Evolutionary conservation across 2,888 invertebrate species (phyloP), one percentile per base, ranked within the genome.

Genomic region (Troides oblongomaculatus): DNA sequence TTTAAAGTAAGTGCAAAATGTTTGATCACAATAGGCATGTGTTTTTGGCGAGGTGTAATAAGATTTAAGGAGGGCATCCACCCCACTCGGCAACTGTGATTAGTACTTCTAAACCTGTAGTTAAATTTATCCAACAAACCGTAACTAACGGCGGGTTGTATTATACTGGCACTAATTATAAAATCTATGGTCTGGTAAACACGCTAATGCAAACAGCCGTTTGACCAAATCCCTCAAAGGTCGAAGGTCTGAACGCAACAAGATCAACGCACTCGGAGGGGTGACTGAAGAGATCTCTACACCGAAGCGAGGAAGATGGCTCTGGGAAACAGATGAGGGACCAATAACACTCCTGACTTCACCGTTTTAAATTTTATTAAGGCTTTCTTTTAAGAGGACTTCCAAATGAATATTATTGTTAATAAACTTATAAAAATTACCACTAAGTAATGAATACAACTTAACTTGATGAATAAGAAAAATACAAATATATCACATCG

Each of bases 211-310:
- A 30, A 36, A 61, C 61, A 39, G 30, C 23, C 46, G 61, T 61
- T 66, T 61, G 66, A 67, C 62, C 72, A 72, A 73, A 68, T 62
- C 71, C 66, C 71, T 70, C 69, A 64, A 70, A 66, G 43, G 71
- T 72, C 72, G 74, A 73, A 72, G 39, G 7, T 7, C n/a, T 73
- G 77, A 76, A 78, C 77, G 77, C 75, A 75, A 46, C 73, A 72
- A 77, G 80, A 80, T 77, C 76, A 75, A 76, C 71, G 76, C 72
- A 75, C 77, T 76, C 78, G 80, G 74, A 30, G 74, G 66, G 60
- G 46, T 36, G 50, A 66, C 61, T 66, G n/a, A 61, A 61, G 66
- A 36, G 66, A 18, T 39, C 53, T 60, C 60, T 57, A 58, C 1
- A 46, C 12, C 14, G 14, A 53, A n/a, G 18, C 53, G 53, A n/a